Conservation (phyloP, 2,888 invertebrate species). For the Oscheius sp. region DNA sequence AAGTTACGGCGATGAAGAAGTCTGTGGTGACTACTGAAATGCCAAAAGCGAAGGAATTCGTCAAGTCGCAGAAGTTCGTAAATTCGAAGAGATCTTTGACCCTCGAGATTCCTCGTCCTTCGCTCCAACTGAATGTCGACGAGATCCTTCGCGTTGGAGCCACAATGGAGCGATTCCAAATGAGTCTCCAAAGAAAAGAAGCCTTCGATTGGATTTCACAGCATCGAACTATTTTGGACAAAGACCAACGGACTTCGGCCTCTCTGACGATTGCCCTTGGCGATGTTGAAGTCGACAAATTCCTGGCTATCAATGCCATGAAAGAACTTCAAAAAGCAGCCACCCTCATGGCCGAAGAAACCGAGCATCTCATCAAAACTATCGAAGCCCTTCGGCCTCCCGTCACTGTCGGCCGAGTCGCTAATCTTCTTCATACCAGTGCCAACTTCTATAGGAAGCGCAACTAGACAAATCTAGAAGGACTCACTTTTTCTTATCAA, state of each 20-base stretch:
- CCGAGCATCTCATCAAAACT: not conserved
- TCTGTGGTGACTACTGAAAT: too few species aligned
- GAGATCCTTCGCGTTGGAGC: conserved; percentile 16
- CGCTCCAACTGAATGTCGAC: too few species aligned
- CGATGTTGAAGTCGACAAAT: conserved; percentile 2
- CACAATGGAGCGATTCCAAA: not conserved
- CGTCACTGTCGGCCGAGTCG: conserved; percentile 5
- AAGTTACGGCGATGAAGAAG: too few species aligned
- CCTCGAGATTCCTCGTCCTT: too few species aligned
- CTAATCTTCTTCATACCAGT: not conserved
- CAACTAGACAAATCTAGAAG: too few species aligned
- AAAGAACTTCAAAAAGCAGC: not conserved
- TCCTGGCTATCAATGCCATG: conserved; percentile 7
- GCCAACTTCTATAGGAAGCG: conserved; percentile 1
- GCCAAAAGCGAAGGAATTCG: too few species aligned
- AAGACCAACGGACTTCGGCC: not conserved
- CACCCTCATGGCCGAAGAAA: conserved; percentile 1
- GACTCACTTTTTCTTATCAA: too few species aligned
- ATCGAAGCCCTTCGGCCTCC: not conserved
- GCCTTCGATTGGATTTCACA: conserved; percentile 16
- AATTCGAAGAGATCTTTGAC: too few species aligned
- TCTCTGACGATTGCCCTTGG: conserved; percentile 8
- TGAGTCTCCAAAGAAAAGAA: not conserved
- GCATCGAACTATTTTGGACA: not conserved
- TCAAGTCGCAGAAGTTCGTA: too few species aligned